Conservation (phyloP, 2,113 vertebrate species). For the Cyanoramphus novaezelandiae region DNA sequence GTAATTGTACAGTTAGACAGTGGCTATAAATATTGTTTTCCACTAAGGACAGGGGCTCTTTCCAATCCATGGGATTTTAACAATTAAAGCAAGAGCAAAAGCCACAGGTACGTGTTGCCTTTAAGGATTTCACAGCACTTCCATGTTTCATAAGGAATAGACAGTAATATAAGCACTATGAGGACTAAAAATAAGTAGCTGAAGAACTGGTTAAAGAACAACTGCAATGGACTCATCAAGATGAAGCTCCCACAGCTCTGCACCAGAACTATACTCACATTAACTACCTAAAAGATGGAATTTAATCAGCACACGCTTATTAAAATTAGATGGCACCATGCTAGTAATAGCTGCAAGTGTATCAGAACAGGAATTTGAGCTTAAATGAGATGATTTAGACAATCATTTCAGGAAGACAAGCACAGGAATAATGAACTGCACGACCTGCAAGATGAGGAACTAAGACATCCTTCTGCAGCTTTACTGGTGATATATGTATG, state of each 20-base stretch:
- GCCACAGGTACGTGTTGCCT: background rate
- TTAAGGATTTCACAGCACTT: background rate
- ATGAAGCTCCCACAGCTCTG: background rate
- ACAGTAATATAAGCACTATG: background rate
- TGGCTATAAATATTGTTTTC: background rate
- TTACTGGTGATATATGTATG: background rate
- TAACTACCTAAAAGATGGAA: background rate
- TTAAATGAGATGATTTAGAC: background rate
- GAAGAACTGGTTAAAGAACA: background rate
- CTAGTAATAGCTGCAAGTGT: background rate
- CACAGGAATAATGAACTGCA: background rate
- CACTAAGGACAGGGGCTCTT: background rate
- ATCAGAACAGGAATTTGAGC: background rate
- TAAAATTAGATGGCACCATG: background rate
- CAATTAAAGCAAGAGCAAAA: background rate
- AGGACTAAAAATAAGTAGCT: background rate
- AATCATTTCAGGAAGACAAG: background rate
- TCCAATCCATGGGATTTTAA: background rate
- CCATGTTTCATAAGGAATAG: accelerated
- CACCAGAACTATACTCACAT: background rate
- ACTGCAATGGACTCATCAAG: background rate
- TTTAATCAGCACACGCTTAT: background rate
- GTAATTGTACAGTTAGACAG: background rate
- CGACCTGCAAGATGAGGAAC: background rate
- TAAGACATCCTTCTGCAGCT: background rate